A percentile compares a stretch with the other conserved stretches of the same genome.
These are phyloP conservation scores for Babyrousa celebensis DNA, from an alignment of 2,797 vertebrate genomes.

Conservation along the genomic window DNA sequence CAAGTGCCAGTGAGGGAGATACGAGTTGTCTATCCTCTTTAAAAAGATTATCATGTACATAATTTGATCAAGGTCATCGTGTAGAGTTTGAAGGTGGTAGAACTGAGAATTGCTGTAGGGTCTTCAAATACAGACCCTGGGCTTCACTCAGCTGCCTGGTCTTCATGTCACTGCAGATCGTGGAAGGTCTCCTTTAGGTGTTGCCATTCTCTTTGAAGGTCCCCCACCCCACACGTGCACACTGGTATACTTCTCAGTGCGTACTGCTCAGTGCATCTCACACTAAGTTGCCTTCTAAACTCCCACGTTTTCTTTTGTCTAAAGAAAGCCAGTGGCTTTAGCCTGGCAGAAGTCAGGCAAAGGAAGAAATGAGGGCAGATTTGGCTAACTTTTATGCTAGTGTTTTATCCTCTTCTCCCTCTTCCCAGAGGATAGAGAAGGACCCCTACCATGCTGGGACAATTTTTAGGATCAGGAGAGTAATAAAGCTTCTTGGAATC, in stretches of 20 bases:
- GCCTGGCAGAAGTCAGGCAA: neutral
- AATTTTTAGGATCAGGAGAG: constrained; percentile 22
- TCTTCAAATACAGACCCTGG: neutral
- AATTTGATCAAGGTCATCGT: neutral
- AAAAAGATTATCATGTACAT: neutral
- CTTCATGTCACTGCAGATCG: neutral
- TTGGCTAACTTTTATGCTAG: neutral
- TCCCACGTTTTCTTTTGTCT: neutral
- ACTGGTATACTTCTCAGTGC: neutral
- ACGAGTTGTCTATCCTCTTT: neutral
- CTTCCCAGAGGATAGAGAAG: neutral
- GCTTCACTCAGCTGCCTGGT: neutral
- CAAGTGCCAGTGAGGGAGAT: neutral
- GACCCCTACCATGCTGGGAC: neutral
- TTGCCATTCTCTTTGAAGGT: neutral
- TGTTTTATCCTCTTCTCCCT: neutral
- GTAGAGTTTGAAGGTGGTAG: neutral
- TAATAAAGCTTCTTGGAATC: constrained; percentile 1
- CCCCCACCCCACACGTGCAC: neutral
- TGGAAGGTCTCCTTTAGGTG: neutral
- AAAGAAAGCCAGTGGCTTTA: neutral
- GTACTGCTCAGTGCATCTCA: neutral
- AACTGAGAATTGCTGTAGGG: neutral
- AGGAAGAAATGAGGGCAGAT: neutral
- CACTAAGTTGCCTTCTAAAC: neutral